A percentile compares a stretch with the other conserved stretches of the same genome.
Conservation (phyloP, 2,888 invertebrate species). For the Drosophila peninsularis region DNA sequence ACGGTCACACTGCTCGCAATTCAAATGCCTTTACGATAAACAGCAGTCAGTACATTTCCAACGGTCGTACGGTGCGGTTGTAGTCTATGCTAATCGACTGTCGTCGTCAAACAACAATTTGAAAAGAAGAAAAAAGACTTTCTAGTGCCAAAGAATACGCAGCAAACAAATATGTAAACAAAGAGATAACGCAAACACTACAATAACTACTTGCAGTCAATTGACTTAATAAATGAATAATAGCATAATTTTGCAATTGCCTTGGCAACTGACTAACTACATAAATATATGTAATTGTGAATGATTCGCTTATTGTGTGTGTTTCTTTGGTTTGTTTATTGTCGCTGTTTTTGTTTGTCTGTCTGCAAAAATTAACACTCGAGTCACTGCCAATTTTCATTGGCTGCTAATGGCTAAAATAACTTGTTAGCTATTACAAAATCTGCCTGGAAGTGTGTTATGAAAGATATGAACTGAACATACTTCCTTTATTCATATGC, state of each 20-base stretch:
- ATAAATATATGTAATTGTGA: slow-evolving; percentile 47
- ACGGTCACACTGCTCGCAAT: slow-evolving; percentile 33
- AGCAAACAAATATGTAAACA: slow-evolving; percentile 52
- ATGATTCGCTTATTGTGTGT: slow-evolving; percentile 29
- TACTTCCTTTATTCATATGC: slow-evolving; percentile 33
- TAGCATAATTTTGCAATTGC: slow-evolving; percentile 50
- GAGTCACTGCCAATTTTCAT: slow-evolving; percentile 33
- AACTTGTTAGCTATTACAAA: slow-evolving; percentile 39
- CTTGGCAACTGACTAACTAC: slow-evolving; percentile 19
- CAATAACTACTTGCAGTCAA: slow-evolving; percentile 37
- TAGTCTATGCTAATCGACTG: background rate
- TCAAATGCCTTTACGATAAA: slow-evolving; percentile 38
- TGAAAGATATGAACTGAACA: slow-evolving; percentile 9
- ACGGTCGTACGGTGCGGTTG: slow-evolving; percentile 47
- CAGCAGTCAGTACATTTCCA: slow-evolving; percentile 59
- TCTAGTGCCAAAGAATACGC: slow-evolving; percentile 48
- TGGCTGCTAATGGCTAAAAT: slow-evolving; percentile 22
- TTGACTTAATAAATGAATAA: slow-evolving; percentile 14
- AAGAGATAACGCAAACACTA: slow-evolving; percentile 29
- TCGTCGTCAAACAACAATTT: background rate
- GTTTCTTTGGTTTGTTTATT: slow-evolving; percentile 36
- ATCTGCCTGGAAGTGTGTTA: slow-evolving; percentile 19
- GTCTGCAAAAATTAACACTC: slow-evolving; percentile 67
- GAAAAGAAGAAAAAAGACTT: slow-evolving; percentile 8
- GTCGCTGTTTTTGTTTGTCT: slow-evolving; percentile 14